phyloP scores from a whole-genome alignment of 2,888 invertebrate genomes.

The Xestia xanthographa region DNA sequence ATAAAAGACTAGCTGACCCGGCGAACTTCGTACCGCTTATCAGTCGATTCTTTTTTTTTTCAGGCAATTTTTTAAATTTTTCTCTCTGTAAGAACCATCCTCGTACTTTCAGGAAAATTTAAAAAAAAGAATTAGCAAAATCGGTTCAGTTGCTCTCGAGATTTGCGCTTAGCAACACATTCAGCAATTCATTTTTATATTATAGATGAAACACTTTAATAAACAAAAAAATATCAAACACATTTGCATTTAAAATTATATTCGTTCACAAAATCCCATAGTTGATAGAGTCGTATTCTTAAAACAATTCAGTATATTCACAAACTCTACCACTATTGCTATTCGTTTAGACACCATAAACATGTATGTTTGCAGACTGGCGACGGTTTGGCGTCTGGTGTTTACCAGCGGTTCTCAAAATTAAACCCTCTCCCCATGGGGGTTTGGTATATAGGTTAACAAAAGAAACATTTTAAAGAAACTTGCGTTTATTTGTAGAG shows the following conservation, averaged over 20 bases:
- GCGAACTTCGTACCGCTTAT: too few species aligned
- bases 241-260: neutral
- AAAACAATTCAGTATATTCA: constrained; percentile 4
- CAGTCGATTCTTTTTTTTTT: too few species aligned
- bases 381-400: constrained; percentile 48
- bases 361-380: constrained; percentile 30
- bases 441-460: neutral
- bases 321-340: constrained; percentile 17
- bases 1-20: too few species aligned
- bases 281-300: neutral
- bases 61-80: too few species aligned
- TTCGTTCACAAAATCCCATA: neutral
- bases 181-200: too few species aligned
- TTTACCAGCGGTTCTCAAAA: constrained; percentile 45
- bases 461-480: neutral
- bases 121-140: too few species aligned
- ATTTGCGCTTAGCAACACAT: too few species aligned
- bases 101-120: too few species aligned
- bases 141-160: too few species aligned
- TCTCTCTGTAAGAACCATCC: too few species aligned
- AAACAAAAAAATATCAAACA: neutral
- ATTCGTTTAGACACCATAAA: constrained; percentile 34
- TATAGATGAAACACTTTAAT: too few species aligned
- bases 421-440: neutral
- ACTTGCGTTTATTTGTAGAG: neutral